Percentiles rank a stretch among this genome's conserved stretches.
Conservation (phyloP, 2,113 vertebrate species). For the Gopherus evgoodei region DNA sequence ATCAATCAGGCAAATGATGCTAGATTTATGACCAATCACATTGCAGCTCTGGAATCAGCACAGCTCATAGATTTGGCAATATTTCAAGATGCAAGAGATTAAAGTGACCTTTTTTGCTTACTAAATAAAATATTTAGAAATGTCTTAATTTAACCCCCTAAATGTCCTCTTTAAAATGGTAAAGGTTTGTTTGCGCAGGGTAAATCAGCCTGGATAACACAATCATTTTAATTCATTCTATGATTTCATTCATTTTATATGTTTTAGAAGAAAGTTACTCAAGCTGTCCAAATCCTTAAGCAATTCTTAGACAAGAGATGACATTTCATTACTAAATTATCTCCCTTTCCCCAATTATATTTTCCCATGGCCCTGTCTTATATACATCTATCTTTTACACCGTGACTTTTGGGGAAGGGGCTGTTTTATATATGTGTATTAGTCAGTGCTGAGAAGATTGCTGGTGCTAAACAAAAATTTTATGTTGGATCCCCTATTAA, state of each 20-base stretch:
- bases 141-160: background rate
- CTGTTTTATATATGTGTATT: background rate
- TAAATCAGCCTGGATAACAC: background rate
- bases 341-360: background rate
- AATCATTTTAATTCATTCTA: background rate
- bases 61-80: background rate
- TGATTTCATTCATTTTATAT: background rate
- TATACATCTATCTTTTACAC: background rate
- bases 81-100: background rate
- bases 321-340: background rate
- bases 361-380: background rate
- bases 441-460: background rate
- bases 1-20: background rate
- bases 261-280: background rate
- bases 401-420: background rate
- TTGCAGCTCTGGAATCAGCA: background rate
- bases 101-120: background rate
- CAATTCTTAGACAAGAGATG: background rate
- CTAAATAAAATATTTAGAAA: background rate
- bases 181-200: background rate
- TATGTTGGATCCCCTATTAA: background rate
- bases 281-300: background rate
- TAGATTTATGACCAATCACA: background rate
- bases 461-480: constrained; percentile 26
- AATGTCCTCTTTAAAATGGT: background rate